phyloP scores from a whole-genome alignment of 2,888 invertebrate species.

The Parelbella ahira region DNA sequence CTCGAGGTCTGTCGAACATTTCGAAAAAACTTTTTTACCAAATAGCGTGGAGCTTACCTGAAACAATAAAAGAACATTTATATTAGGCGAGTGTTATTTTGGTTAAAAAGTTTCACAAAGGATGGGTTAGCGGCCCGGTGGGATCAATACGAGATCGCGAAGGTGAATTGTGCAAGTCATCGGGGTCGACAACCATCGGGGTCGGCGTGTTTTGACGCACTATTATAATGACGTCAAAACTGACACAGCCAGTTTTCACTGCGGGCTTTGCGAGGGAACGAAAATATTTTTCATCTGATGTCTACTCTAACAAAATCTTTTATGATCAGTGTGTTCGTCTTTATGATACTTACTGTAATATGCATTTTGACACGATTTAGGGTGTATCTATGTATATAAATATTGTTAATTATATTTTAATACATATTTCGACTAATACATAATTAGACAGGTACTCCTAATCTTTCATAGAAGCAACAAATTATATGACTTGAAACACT shows the following conservation, averaged over 20 bases:
- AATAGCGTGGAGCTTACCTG: conserved; percentile 43
- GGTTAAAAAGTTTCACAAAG: conserved; percentile 19
- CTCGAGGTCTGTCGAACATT: too few relatives aligned
- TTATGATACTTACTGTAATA: too few relatives aligned
- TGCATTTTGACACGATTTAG: too few relatives aligned
- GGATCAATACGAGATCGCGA: conserved; percentile 57
- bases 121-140: conserved; percentile 27
- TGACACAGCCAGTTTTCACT: conserved; percentile 37
- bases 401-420: too few relatives aligned
- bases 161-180: conserved; percentile 63
- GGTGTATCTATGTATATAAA: too few relatives aligned
- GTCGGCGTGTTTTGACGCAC: conserved; percentile 57
- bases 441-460: too few relatives aligned
- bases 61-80: conserved; percentile 44
- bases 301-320: too few relatives aligned
- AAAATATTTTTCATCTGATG: conserved; percentile 21
- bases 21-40: too few relatives aligned
- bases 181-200: conserved; percentile 60
- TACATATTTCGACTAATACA: too few relatives aligned
- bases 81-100: conserved; percentile 31
- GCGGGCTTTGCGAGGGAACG: conserved; percentile 34
- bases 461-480: too few relatives aligned
- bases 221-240: conserved; percentile 49
- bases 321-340: too few relatives aligned
- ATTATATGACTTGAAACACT: too few relatives aligned